A percentile compares a stretch with the other conserved stretches of the same genome.
Conservation (phyloP, 2,113 vertebrate genomes). For the Notiomystis cincta region DNA sequence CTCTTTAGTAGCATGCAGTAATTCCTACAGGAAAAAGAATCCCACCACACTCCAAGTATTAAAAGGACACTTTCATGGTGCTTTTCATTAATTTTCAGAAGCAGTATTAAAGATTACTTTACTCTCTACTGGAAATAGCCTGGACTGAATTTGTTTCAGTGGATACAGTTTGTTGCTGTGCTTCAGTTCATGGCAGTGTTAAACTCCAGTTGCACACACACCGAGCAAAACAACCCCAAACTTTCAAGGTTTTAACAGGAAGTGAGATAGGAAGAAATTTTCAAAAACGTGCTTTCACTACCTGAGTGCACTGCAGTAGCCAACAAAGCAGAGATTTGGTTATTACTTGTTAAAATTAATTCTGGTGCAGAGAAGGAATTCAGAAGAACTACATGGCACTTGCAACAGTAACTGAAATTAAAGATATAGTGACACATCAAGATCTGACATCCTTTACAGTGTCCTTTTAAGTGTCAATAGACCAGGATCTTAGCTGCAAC, state of each 20-base stretch:
- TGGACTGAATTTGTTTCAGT: background rate
- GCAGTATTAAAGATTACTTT: background rate
- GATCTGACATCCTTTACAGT: background rate
- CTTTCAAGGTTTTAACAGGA: background rate
- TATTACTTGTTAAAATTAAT: background rate
- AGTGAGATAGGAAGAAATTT: background rate
- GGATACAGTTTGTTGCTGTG: background rate
- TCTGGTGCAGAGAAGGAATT: background rate
- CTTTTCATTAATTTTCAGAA: background rate
- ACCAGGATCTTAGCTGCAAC: background rate
- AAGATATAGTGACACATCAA: background rate
- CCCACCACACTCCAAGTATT: background rate
- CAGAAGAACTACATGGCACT: background rate
- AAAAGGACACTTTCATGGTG: slow-evolving; percentile 31
- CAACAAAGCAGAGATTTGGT: background rate
- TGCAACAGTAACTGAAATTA: background rate
- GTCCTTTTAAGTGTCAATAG: background rate
- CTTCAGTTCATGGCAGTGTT: background rate
- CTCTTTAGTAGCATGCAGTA: background rate
- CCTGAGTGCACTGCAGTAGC: background rate
- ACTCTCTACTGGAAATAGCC: background rate
- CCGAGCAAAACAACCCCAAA: background rate
- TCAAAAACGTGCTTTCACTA: background rate
- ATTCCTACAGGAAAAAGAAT: background rate
- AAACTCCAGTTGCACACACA: background rate